Percentiles rank a stretch among this genome's conserved stretches.
Conservation (phyloP, 1,140 invertebrate species). For the Drosophila parvula region DNA sequence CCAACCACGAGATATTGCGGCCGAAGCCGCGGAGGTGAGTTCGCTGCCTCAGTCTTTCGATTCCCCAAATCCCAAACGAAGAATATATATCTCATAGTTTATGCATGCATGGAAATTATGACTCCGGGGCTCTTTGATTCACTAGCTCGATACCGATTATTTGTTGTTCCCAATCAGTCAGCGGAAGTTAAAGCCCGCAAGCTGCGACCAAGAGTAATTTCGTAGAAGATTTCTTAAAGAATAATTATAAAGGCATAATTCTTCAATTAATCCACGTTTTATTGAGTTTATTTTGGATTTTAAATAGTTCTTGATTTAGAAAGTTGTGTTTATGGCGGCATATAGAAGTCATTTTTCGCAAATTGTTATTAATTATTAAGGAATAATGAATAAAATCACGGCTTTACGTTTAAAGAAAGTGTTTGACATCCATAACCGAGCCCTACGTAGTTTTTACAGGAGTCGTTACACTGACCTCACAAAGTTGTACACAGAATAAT, state of each 20-base stretch:
- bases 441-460: too few relatives aligned
- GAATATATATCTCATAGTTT: conserved; percentile 1
- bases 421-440: too few relatives aligned
- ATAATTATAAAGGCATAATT: neutral
- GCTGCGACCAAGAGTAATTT: neutral
- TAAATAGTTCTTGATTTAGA: too few relatives aligned
- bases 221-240: neutral
- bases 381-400: too few relatives aligned
- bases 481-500: too few relatives aligned
- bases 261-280: neutral
- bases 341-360: too few relatives aligned
- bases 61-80: conserved; percentile 2
- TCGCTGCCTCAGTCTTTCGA: conserved; percentile 30
- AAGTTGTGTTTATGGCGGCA: too few relatives aligned
- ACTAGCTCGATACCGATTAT: conserved; percentile 19
- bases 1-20: conserved; percentile 92
- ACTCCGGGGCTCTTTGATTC: conserved; percentile 26
- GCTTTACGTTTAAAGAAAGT: too few relatives aligned
- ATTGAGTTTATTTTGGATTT: neutral
- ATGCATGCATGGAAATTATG: conserved; percentile 38
- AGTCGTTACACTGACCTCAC: too few relatives aligned
- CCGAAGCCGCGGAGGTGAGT: conserved; percentile 93
- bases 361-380: too few relatives aligned
- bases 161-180: conserved; percentile 28
- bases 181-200: neutral